These are phyloP conservation scores for Ephialtes manifestator DNA, from an alignment of 2,888 invertebrate genomes.

Conservation along the genomic window DNA sequence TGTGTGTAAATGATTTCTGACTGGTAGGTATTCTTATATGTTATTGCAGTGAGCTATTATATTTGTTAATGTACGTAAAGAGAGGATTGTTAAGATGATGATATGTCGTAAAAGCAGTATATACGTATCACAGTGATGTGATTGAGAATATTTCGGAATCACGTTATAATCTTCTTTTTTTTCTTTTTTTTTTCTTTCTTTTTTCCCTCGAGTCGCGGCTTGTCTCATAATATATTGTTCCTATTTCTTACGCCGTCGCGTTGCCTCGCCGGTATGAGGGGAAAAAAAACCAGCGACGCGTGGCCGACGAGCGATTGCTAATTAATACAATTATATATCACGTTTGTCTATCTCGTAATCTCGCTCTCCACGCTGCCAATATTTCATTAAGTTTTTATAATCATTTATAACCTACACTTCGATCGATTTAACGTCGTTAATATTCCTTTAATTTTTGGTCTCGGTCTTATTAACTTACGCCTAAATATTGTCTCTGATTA, in stretches of 20 bases:
- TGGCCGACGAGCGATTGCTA: constrained; percentile 51
- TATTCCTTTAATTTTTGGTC: constrained; percentile 84
- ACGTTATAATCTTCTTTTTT: constrained; percentile 68
- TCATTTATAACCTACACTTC: constrained; percentile 68
- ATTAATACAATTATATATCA: constrained; percentile 72
- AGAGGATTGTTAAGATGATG: constrained; percentile 78
- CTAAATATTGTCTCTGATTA: constrained; percentile 84
- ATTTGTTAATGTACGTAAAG: constrained; percentile 69
- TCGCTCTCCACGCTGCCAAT: constrained; percentile 59
- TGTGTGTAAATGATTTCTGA: constrained; percentile 45
- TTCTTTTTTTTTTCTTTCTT: constrained; percentile 40
- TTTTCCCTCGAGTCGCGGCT: constrained; percentile 46
- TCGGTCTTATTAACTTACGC: constrained; percentile 82
- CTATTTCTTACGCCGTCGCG: constrained; percentile 31
- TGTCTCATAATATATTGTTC: constrained; percentile 24
- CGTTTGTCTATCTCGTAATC: constrained; percentile 68
- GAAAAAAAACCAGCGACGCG: constrained; percentile 14
- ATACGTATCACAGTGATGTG: constrained; percentile 82
- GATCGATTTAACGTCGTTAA: constrained; percentile 74
- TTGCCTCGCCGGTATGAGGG: constrained; percentile 19
- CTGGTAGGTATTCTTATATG: constrained; percentile 59
- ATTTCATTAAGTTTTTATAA: constrained; percentile 57
- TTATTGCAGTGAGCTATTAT: constrained; percentile 66
- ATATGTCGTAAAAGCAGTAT: constrained; percentile 81
- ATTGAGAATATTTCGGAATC: constrained; percentile 79